Base-by-base conservation (phyloP, 1,140 invertebrate species). In the Eumaeus atala region DNA sequence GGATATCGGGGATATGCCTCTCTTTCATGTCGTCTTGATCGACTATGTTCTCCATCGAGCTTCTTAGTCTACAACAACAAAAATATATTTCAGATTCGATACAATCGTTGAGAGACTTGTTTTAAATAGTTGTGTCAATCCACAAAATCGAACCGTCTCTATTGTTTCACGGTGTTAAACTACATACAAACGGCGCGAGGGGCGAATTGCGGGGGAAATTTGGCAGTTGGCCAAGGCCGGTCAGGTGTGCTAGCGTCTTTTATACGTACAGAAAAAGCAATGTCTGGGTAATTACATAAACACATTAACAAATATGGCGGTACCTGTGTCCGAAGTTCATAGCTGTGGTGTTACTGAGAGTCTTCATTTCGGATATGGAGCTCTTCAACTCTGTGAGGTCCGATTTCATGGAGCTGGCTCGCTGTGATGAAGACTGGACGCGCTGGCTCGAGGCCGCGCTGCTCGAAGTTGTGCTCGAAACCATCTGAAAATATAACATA, bases 331-430 rank as follows among this genome's bases (percentile, higher is more conserved):
- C 83, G 62, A 90, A 85, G 69, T 87, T 87, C 58, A 90, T 70
- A 59, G 88, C 80, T 56, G 87, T 83, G 40, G 82, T 72, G 56
- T 83, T 89, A 67, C 89, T 90, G 38, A 90, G 66, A 62, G 89
- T 84, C 72, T 93, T 93, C 90, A 95, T 93, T 88, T 94, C 93
- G 18, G 92, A 92, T 79, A 94, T 93, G 66, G 92, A 92, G 70
- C 91, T 92, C 78, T 94, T 92, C 42, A 94, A 88, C 62, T 94
- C 92, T 58, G 90, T 90, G 42, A 94, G 88, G 80, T 93, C 92
- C n/a, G 91, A 92, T 81, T 93, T 93, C 72, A 93, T 89, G 12
- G 91, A 92, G 54, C 90, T 91, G 51, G 91, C 90, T 11, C 82
- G 70, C 59, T 90, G 89, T 51, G 89, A 87, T 17, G 87, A 87